Evolutionary conservation across 2,888 invertebrate species (phyloP), one percentile per base, ranked within the genome.

Genomic region (Rhingia campestris): DNA sequence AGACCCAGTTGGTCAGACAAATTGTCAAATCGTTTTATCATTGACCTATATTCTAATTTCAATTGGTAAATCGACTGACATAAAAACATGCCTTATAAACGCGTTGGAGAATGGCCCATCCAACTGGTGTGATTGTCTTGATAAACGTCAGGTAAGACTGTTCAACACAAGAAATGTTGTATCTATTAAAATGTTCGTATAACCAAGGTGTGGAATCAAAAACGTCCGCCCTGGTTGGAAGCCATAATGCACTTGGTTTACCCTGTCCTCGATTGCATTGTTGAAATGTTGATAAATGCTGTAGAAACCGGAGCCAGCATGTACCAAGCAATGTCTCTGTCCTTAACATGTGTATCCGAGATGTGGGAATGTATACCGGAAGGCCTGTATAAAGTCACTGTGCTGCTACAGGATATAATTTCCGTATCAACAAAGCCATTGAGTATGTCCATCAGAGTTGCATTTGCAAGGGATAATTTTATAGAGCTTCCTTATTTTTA

Each of bases 281-380:
- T 94, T 0, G 93, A 94, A 4, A 94, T 94, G 84, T 92, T 96
- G 6, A 93, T 95, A 4, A 93, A 94, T 86, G 96, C 96, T 0
- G 92, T 95, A 7, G 93, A 95, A 91, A 94, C 94, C 6, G 96
- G 95, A 0, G 95, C 96, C 14, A 95, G 95, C 86, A 95, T 95
- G 93, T 96, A 95, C 90, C 96, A 96, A 92, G 93, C 95, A 10
- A 96, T 95, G 94, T 95, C 95, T 0, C 92, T 96, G 76, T 94
- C 95, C 14, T 91, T 96, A 30, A 94, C 94, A 0, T 95, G 95
- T 88, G 93, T 96, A 81, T 93, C 94, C 0, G 94, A 96, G 87
- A 92, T 95, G 10, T 93, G 95, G 90, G 94, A 95, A 87, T 95
- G 95, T 87, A 88, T 95, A 7, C 94, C 96, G 0, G 92, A 93